phyloP scores from a whole-genome alignment of 2,797 vertebrate species.

The Danio choprae region DNA sequence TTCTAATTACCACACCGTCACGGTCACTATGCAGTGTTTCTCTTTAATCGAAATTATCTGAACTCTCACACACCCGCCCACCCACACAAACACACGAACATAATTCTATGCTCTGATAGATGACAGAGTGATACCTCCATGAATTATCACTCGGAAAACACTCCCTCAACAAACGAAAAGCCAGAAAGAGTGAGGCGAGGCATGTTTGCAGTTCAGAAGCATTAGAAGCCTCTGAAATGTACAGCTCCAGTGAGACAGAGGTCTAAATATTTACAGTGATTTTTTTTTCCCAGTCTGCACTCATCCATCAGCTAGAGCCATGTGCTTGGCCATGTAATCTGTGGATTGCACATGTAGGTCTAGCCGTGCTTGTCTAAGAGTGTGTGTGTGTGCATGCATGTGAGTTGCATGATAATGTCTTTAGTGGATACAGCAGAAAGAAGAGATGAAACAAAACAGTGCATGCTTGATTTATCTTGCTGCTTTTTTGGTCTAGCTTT shows the following conservation, averaged over 20 bases:
- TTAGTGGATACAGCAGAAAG: not conserved
- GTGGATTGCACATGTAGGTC: slow-evolving; percentile 16
- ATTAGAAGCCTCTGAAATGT: not conserved
- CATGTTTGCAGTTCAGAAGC: not conserved
- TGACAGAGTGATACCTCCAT: slow-evolving; percentile 25
- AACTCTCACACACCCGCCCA: not conserved
- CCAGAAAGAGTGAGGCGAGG: not conserved
- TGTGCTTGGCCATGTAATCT: slow-evolving; percentile 14
- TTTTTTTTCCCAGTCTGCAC: slow-evolving; percentile 4
- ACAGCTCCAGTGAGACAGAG: slow-evolving; percentile 35
- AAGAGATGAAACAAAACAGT: not conserved
- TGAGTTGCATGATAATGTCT: slow-evolving; percentile 54
- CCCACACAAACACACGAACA: not conserved
- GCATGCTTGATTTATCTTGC: not conserved
- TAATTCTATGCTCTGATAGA: slow-evolving; percentile 7
- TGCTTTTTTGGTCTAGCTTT: slow-evolving; percentile 12
- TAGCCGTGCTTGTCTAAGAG: not conserved
- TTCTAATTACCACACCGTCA: slow-evolving; percentile 14
- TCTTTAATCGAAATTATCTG: slow-evolving; percentile 26
- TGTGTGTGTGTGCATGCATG: slow-evolving; percentile 32
- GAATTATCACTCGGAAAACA: slow-evolving; percentile 23
- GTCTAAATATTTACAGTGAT: slow-evolving; percentile 2
- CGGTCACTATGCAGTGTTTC: slow-evolving; percentile 8
- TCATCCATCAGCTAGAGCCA: slow-evolving; percentile 42
- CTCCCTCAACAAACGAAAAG: not conserved